phyloP scores from a whole-genome alignment of 2,113 vertebrate genomes.

The Mus spicilegus region DNA sequence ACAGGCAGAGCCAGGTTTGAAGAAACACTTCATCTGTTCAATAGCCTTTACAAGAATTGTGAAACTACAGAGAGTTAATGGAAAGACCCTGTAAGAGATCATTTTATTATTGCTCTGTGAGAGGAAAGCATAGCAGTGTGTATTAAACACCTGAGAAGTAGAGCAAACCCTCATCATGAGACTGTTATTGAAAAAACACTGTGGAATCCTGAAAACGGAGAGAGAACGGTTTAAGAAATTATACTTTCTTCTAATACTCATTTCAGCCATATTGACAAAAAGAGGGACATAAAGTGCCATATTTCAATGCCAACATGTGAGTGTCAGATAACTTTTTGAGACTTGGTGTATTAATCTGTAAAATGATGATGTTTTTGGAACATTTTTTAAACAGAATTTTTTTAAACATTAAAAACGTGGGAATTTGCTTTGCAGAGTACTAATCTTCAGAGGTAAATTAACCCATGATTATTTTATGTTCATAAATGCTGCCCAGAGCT shows the following conservation, averaged over 20 bases:
- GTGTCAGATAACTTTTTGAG: neutral
- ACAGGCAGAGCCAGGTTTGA: neutral
- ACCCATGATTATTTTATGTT: neutral
- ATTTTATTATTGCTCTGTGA: constrained; percentile 23
- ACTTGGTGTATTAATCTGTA: constrained; percentile 3
- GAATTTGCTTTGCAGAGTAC: constrained; percentile 24
- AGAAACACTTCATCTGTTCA: constrained; percentile 43
- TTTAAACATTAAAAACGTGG: constrained; percentile 1
- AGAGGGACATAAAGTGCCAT: neutral
- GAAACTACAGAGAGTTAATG: neutral
- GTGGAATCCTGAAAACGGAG: neutral
- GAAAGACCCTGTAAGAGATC: neutral
- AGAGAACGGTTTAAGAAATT: constrained; percentile 44
- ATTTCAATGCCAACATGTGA: neutral
- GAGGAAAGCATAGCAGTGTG: neutral
- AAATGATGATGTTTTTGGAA: constrained; percentile 2
- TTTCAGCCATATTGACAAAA: constrained; percentile 24
- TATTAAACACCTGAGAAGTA: constrained; percentile 46
- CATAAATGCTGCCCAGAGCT: neutral
- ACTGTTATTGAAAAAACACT: neutral
- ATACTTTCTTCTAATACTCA: constrained; percentile 24
- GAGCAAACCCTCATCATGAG: neutral
- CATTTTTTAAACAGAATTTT: neutral
- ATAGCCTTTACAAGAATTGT: neutral
- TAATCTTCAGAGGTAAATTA: constrained; percentile 19